A percentile compares a stretch with the other conserved stretches of the same genome.
Conservation (phyloP, 2,888 invertebrate species). For the Cistogaster globosa region DNA sequence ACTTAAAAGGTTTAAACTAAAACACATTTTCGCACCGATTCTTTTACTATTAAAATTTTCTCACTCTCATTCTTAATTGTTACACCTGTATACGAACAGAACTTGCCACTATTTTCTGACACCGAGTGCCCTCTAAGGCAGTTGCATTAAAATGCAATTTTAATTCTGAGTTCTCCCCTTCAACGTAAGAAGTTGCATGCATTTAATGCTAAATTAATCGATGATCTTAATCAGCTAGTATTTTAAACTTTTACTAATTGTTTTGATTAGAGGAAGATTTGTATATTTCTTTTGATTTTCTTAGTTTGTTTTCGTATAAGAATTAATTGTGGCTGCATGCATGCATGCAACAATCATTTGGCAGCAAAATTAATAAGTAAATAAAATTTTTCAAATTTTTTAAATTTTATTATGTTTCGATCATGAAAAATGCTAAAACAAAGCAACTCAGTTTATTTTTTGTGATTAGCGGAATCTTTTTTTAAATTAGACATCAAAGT, state of each 20-base stretch:
- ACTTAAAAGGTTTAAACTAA: neutral
- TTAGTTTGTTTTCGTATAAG: conserved; percentile 9
- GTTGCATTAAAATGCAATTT: conserved; percentile 30
- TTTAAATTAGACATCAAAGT: neutral
- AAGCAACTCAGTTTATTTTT: conserved; percentile 15
- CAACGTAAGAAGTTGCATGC: conserved; percentile 51
- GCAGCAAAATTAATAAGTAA: conserved; percentile 52
- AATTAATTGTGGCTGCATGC: conserved; percentile 52
- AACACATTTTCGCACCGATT: conserved; percentile 13
- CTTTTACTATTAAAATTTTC: neutral
- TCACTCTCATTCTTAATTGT: conserved; percentile 19
- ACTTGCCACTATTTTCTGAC: neutral
- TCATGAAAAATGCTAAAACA: conserved; percentile 50
- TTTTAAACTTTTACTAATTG: conserved; percentile 68
- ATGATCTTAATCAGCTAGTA: conserved; percentile 71
- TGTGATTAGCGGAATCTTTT: conserved; percentile 23
- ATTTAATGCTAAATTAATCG: conserved; percentile 68
- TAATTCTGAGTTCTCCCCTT: conserved; percentile 1
- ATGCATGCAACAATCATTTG: conserved; percentile 36
- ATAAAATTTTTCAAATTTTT: conserved; percentile 64
- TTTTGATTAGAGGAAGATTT: conserved; percentile 15
- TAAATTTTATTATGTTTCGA: conserved; percentile 61
- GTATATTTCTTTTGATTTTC: neutral
- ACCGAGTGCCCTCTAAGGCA: neutral
- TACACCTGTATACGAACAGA: conserved; percentile 57